Evolutionary conservation across 2,888 invertebrate species (phyloP).

Genomic region (Leptura quadrifasciata): DNA sequence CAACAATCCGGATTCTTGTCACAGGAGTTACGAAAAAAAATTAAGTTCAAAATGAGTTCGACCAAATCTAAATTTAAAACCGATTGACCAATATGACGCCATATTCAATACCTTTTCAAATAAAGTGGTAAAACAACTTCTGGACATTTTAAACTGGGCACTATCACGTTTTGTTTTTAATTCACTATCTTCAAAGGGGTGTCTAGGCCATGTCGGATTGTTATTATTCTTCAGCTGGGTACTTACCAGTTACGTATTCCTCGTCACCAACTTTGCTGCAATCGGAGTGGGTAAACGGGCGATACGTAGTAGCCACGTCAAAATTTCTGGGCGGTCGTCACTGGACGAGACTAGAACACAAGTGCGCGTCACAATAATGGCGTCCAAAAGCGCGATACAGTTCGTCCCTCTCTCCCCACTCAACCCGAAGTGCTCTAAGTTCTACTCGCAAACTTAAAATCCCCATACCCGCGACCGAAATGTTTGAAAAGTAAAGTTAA

Average conservation of each 20-base stretch:
- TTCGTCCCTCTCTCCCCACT: constrained; percentile 43
- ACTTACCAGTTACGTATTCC: constrained; percentile 95
- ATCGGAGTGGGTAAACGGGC: constrained; percentile 94
- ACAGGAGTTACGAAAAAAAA: constrained; percentile 36
- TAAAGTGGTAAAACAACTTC: constrained; percentile 67
- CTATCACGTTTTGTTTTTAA: constrained; percentile 65
- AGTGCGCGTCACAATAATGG: constrained; percentile 87
- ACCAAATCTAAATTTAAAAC: constrained; percentile 71
- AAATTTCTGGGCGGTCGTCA: constrained; percentile 90
- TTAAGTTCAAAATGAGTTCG: constrained; percentile 29
- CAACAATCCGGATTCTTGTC: not conserved
- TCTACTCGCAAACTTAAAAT: constrained; percentile 20
- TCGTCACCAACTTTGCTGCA: constrained; percentile 95
- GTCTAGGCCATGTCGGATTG: constrained; percentile 75
- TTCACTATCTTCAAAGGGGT: constrained; percentile 65
- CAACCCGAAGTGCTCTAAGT: constrained; percentile 30
- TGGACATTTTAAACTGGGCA: constrained; percentile 73
- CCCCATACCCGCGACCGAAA: constrained; percentile 11
- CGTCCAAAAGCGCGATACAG: constrained; percentile 76
- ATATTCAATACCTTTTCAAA: constrained; percentile 74
- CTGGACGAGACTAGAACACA: constrained; percentile 85
- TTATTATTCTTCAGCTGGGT: constrained; percentile 81
- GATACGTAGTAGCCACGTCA: constrained; percentile 96
- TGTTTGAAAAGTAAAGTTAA: constrained; percentile 5
- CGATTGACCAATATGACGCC: constrained; percentile 73